phyloP scores from a whole-genome alignment of 2,113 vertebrate genomes.

The Vicugna pacos region DNA sequence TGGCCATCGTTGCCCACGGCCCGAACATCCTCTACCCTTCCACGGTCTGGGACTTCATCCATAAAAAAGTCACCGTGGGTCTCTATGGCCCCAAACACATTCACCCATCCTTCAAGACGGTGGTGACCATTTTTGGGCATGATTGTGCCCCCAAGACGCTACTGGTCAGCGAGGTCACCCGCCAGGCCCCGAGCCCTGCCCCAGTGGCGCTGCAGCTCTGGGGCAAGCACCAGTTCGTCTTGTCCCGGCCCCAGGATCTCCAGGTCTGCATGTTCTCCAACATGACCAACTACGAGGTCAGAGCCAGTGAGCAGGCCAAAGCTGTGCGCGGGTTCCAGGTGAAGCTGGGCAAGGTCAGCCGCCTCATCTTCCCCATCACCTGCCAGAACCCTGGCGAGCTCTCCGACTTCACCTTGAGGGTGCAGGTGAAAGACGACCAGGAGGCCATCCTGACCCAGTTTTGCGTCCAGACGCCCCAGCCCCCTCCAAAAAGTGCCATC shows the following conservation, averaged over 20 bases:
- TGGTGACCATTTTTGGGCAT: conserved; percentile 96
- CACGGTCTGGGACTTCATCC: conserved; percentile 96
- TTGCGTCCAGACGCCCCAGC: conserved; percentile 95
- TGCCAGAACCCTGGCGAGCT: conserved; percentile 91
- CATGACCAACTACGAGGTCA: conserved; percentile 95
- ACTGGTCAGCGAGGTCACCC: conserved; percentile 92
- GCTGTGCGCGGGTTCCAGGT: conserved; percentile 95
- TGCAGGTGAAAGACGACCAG: conserved; percentile 94
- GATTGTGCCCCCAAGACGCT: conserved; percentile 96
- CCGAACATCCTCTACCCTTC: conserved; percentile 89
- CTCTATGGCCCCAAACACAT: conserved; percentile 98
- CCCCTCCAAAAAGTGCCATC: conserved; percentile 92
- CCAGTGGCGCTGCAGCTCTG: conserved; percentile 95
- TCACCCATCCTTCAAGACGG: conserved; percentile 97
- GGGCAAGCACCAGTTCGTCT: conserved; percentile 96
- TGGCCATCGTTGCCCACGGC: conserved; percentile 92
- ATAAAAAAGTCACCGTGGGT: conserved; percentile 94
- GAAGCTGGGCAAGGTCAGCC: conserved; percentile 95
- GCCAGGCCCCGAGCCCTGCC: conserved; percentile 88
- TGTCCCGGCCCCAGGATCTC: conserved; percentile 94
- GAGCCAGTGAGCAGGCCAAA: conserved; percentile 90
- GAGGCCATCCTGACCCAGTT: conserved; percentile 95
- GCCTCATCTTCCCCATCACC: conserved; percentile 92
- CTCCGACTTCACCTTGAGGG: conserved; percentile 94
- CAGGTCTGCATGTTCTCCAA: conserved; percentile 95